Base-by-base conservation (phyloP, 2,113 vertebrate species). In the Bettongia penicillata region DNA sequence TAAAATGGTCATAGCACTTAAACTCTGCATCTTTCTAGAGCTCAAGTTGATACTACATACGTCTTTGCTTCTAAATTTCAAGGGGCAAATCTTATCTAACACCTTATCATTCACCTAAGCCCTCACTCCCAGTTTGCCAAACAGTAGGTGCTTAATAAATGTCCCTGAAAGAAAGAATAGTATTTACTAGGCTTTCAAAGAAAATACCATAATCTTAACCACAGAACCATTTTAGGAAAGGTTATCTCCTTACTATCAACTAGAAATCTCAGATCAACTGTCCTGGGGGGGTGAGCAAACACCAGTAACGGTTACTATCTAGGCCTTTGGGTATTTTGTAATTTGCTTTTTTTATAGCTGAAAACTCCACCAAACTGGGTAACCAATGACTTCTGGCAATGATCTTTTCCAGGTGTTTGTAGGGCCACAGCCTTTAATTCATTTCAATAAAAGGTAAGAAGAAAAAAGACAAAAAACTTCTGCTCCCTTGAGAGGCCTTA, bases 381-480 rank as follows among this genome's bases (percentile, higher is more conserved):
- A 84, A 84, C 16, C n/a, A 43, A 22, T 19, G 22, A 77, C 19
- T 77, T 90, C 0, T 8, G 19, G 51, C 93, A 6, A 26, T n/a
- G 52, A 91, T 8, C 11, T n/a, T 7, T 94, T 31, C 68, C 47
- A 89, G 50, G 28, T 89, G 91, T 95, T 52, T 89, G 47, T 50
- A 93, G 43, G 53, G 11, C 92, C 77, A 22, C 53, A 93, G 37
- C 50, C 52, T 55, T 92, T 93, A 51, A 3, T 50, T 96, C 92
- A 94, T 95, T 94, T 95, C 93, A 93, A 68, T 84, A 84, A 23
- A 84, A 5, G 16, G 6, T 94, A 55, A 91, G n/a, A 93, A 93
- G 16, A 94, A 90, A 94, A 28, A 89, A 96, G 94, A 14, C 61
- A 89, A 92, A 96, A 37, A 93, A 47, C 16, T 92, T 90, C 92